A percentile compares a stretch with the other conserved stretches of the same genome.
Conservation (phyloP, 2,113 vertebrate species). For the Plotosus lineatus region DNA sequence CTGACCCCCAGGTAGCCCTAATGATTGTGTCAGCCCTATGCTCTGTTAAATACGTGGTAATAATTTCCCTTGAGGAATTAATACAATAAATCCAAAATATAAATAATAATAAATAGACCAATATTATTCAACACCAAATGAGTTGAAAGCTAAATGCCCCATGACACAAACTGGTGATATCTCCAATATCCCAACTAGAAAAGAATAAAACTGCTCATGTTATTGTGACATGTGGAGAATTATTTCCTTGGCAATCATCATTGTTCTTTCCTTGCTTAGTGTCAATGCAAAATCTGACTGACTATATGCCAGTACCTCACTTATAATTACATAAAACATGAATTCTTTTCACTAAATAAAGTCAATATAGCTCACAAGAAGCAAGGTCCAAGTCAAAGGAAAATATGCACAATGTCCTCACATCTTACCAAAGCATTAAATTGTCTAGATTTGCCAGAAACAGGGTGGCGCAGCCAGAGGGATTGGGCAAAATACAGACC, state of each 20-base stretch:
- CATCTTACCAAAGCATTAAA: neutral
- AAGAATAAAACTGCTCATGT: neutral
- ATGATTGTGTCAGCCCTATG: no score
- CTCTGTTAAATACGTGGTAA: no score
- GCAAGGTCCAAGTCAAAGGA: neutral
- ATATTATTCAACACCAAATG: neutral
- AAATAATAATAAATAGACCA: neutral
- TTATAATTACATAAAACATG: neutral
- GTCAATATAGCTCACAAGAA: neutral
- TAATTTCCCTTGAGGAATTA: no score
- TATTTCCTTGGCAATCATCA: neutral
- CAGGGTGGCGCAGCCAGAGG: neutral
- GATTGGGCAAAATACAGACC: constrained; percentile 10
- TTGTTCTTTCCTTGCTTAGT: neutral
- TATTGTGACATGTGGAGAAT: neutral
- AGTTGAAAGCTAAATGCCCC: neutral
- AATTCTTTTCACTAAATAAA: neutral
- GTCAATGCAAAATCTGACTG: neutral
- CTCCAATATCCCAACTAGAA: neutral
- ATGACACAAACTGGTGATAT: neutral
- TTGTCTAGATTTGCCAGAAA: neutral
- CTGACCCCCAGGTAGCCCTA: no score
- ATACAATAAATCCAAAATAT: neutral
- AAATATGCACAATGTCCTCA: neutral
- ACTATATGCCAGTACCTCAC: neutral